These are phyloP conservation scores for Sinocyclocheilus anshuiensis DNA, from an alignment of 2,113 vertebrate species.

Conservation along the genomic window DNA sequence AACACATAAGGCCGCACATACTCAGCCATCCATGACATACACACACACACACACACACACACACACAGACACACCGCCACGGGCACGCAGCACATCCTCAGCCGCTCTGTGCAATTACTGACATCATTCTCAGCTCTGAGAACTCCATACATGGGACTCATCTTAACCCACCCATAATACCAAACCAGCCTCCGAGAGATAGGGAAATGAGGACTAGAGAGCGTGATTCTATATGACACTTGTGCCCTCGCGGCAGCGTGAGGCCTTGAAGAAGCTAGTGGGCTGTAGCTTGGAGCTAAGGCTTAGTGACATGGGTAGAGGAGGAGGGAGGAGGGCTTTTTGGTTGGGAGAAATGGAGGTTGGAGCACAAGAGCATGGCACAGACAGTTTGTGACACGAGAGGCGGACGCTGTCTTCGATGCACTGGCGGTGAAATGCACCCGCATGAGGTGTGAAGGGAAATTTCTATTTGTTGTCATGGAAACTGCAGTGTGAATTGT, in stretches of 20 bases:
- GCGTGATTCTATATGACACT: conserved; percentile 32
- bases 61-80: conserved; percentile 30
- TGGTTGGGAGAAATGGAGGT: conserved; percentile 15
- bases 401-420: conserved; percentile 51
- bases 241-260: conserved; percentile 1
- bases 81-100: conserved; percentile 26
- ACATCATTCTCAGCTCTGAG: conserved; percentile 39
- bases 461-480: conserved; percentile 82
- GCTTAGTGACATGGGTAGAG: conserved; percentile 10
- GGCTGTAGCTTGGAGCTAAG: conserved; percentile 32
- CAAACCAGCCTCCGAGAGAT: conserved; percentile 15
- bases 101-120: conserved; percentile 34
- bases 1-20: conserved; percentile 30
- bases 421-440: conserved; percentile 65
- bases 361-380: conserved; percentile 54
- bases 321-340: background rate
- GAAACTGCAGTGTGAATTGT: conserved; percentile 78
- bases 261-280: conserved; percentile 28
- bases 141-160: conserved; percentile 22
- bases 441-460: conserved; percentile 71
- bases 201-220: conserved; percentile 25
- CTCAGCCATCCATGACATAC: conserved; percentile 21
- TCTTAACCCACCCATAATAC: conserved; percentile 27
- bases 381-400: conserved; percentile 51
- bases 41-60: conserved; percentile 25